Evolutionary conservation across 2,888 invertebrate genomes (phyloP).

Genomic region (Flexamia atlantica): DNA sequence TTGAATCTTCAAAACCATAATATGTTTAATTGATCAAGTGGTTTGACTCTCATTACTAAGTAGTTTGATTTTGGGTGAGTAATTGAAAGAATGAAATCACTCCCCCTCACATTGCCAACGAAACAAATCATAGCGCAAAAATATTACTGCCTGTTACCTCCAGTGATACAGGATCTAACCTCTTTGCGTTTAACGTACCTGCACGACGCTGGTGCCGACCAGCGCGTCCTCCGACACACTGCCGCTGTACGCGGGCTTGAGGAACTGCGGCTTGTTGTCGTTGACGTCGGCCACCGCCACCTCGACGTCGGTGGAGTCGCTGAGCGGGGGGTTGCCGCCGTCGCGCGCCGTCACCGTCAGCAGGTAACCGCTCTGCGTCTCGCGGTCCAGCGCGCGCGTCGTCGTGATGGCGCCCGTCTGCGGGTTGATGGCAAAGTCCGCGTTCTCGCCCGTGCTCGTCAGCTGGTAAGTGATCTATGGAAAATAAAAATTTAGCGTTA

Average conservation of each 20-base stretch:
- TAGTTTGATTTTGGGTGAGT: no score
- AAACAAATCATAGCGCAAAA: no score
- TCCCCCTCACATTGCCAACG: no score
- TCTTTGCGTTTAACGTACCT: no score
- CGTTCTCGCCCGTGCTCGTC: constrained; percentile 79
- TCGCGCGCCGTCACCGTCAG: constrained; percentile 95
- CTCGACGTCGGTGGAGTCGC: constrained; percentile 97
- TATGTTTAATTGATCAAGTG: no score
- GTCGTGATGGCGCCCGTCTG: constrained; percentile 96
- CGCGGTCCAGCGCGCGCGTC: constrained; percentile 90
- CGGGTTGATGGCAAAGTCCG: constrained; percentile 91
- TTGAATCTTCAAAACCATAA: no score
- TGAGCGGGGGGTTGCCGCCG: constrained; percentile 91
- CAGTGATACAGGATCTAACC: constrained; percentile 19
- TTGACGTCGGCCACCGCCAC: constrained; percentile 97
- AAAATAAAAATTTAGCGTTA: no score
- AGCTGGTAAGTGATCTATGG: constrained; percentile 88
- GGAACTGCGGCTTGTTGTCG: constrained; percentile 95
- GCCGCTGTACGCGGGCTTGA: constrained; percentile 88
- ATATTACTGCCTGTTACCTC: no score
- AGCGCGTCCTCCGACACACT: constrained; percentile 92
- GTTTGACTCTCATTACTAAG: no score
- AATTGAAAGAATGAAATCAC: no score
- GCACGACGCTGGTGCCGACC: constrained; percentile 80
- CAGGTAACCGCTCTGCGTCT: constrained; percentile 86